Conservation (phyloP, 1,140 invertebrate genomes). For the Sinonovacula constricta region DNA sequence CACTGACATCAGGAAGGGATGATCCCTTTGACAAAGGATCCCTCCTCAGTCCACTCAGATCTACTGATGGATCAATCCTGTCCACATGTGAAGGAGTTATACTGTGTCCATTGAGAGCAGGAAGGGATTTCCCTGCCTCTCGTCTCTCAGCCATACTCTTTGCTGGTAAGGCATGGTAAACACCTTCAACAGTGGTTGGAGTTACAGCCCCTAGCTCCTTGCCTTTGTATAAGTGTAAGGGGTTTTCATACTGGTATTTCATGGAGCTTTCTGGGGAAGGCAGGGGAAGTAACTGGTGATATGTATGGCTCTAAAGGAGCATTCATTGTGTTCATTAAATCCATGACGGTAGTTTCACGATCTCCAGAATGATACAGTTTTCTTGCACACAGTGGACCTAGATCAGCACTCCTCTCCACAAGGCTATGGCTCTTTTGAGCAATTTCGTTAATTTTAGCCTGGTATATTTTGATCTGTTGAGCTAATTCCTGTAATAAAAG, state of each 20-base stretch:
- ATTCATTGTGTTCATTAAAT: constrained; percentile 48
- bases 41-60: background rate
- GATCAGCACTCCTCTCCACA: constrained; percentile 58
- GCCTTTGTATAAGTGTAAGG: constrained; percentile 33
- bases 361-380: constrained; percentile 53
- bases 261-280: constrained; percentile 24
- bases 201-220: constrained; percentile 5
- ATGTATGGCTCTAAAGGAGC: constrained; percentile 39
- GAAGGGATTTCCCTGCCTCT: background rate
- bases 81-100: background rate
- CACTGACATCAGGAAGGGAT: background rate
- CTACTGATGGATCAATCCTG: background rate
- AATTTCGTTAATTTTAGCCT: constrained; percentile 71
- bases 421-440: constrained; percentile 70
- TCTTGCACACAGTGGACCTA: constrained; percentile 61
- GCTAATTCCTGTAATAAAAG: constrained; percentile 77
- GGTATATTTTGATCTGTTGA: constrained; percentile 74
- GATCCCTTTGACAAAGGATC: background rate
- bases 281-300: constrained; percentile 27
- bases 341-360: constrained; percentile 33
- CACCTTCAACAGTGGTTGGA: background rate
- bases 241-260: constrained; percentile 45
- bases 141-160: background rate
- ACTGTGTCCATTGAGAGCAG: background rate
- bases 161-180: background rate